phyloP scores from a whole-genome alignment of 2,888 invertebrate genomes.

The Pollenia amentaria region DNA sequence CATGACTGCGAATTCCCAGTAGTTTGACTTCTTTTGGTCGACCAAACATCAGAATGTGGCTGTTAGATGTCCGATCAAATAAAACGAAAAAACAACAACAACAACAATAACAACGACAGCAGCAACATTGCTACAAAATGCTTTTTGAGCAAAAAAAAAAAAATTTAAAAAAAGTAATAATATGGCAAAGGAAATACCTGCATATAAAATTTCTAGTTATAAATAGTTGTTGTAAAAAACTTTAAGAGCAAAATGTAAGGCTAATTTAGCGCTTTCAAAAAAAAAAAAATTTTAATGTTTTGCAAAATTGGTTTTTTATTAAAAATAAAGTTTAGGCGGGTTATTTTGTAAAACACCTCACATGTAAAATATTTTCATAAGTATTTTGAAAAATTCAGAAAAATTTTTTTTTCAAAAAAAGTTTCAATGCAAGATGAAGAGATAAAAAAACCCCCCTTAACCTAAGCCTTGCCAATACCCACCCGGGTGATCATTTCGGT shows the following conservation, averaged over 20 bases:
- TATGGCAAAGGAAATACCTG: constrained; percentile 62
- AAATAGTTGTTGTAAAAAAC: constrained; percentile 24
- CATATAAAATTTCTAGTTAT: constrained; percentile 51
- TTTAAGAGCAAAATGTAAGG: constrained; percentile 15
- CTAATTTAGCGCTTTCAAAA: constrained; percentile 37
- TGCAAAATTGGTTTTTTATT: too few relatives aligned
- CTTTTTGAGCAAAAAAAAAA: constrained; percentile 19
- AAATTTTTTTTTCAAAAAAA: too few relatives aligned
- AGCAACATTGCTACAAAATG: constrained; percentile 25
- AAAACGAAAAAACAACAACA: neutral
- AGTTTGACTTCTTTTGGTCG: constrained; percentile 61
- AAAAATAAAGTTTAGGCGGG: too few relatives aligned
- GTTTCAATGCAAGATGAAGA: too few relatives aligned
- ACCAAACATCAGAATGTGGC: constrained; percentile 63
- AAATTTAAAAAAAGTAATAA: neutral
- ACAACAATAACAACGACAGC: neutral
- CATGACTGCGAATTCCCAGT: constrained; percentile 45
- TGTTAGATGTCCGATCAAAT: constrained; percentile 24
- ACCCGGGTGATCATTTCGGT: too few relatives aligned
- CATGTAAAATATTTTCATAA: too few relatives aligned
- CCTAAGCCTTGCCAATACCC: too few relatives aligned
- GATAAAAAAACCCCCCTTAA: too few relatives aligned
- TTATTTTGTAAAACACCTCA: too few relatives aligned
- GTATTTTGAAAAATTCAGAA: too few relatives aligned
- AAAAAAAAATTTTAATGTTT: too few relatives aligned